These are phyloP conservation scores for Heterochromis multidens DNA, from an alignment of 2,113 vertebrate genomes.

Conservation along the genomic window DNA sequence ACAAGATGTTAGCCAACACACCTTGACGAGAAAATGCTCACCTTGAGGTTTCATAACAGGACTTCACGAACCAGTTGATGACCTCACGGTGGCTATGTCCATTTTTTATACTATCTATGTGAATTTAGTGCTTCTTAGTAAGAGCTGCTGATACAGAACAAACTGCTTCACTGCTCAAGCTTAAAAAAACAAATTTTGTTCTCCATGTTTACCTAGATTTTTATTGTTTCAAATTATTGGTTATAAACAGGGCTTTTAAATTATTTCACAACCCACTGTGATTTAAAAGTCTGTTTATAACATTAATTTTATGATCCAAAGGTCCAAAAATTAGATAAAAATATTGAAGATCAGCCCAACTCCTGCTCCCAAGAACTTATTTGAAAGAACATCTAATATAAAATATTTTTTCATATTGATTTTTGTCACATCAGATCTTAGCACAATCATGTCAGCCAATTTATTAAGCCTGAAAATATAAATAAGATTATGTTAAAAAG, in stretches of 20 bases:
- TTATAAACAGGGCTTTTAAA: neutral
- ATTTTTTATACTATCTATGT: too few relatives aligned
- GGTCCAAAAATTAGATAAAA: neutral
- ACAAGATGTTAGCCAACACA: too few relatives aligned
- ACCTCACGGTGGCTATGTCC: too few relatives aligned
- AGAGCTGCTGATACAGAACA: too few relatives aligned
- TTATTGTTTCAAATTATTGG: neutral
- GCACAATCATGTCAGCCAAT: neutral
- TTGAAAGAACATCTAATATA: neutral
- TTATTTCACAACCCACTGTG: neutral
- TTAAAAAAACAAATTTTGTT: too few relatives aligned
- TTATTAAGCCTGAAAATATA: neutral
- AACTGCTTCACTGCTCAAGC: too few relatives aligned
- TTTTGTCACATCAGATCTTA: neutral
- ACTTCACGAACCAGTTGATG: too few relatives aligned
- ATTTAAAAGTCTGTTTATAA: neutral
- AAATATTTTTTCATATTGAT: neutral
- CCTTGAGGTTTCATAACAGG: too few relatives aligned
- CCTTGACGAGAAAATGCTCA: too few relatives aligned
- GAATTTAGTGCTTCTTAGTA: too few relatives aligned
- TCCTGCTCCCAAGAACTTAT: neutral
- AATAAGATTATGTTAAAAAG: neutral
- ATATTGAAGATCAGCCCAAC: neutral
- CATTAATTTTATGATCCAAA: neutral
- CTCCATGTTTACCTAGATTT: too few relatives aligned